phyloP scores from a whole-genome alignment of 1,140 invertebrate genomes.

The Penaeus vannamei region DNA sequence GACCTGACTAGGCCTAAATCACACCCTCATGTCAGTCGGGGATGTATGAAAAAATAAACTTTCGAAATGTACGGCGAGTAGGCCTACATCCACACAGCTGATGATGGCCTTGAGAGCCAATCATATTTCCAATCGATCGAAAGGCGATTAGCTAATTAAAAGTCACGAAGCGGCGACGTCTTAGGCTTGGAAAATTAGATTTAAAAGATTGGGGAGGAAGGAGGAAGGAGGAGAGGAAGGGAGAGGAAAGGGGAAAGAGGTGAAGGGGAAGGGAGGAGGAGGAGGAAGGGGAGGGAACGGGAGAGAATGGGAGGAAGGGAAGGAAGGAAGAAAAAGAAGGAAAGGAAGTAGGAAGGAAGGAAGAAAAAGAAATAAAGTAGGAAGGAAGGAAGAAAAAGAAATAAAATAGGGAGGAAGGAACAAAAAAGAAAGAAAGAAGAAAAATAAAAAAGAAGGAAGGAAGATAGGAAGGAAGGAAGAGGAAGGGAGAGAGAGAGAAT shows the following conservation, averaged over 20 bases:
- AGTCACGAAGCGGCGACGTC: too few species aligned
- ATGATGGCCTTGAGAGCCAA: too few species aligned
- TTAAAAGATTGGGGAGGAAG: not conserved
- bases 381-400: not conserved
- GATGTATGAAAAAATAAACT: too few species aligned
- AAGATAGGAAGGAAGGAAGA: conserved; percentile 7
- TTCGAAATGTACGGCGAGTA: too few species aligned
- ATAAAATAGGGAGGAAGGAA: not conserved
- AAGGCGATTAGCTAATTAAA: too few species aligned
- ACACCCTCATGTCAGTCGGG: too few species aligned
- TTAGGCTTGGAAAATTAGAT: too few species aligned
- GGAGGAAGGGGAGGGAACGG: not conserved
- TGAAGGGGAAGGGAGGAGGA: not conserved
- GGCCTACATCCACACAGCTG: too few species aligned
- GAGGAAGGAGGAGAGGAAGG: not conserved
- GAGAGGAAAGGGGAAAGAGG: not conserved
- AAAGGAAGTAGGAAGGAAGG: not conserved
- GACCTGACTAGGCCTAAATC: too few species aligned
- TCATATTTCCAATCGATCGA: too few species aligned
- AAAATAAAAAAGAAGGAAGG: too few species aligned
- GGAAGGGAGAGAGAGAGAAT: too few species aligned
- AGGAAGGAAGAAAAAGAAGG: not conserved
- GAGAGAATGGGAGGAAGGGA: not conserved
- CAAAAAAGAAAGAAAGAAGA: not conserved
- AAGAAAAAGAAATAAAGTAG: not conserved